Evolutionary conservation across 2,888 invertebrate genomes (phyloP).

Genomic region (Phortica okadai): DNA sequence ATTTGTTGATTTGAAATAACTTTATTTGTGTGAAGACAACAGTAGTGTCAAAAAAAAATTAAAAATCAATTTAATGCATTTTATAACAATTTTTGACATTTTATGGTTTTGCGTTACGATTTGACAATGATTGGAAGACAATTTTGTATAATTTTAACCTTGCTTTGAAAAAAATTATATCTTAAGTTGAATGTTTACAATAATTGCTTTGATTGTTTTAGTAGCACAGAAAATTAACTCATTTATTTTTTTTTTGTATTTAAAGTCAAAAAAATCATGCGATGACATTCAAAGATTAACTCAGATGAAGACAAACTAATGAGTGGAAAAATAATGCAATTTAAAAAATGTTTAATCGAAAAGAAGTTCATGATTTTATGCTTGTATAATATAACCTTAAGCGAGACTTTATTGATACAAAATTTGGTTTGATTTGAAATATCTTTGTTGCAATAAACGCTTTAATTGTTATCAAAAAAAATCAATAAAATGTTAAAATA

Average conservation of each 20-base stretch:
- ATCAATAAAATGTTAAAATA: no score
- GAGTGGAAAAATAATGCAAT: no score
- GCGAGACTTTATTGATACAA: no score
- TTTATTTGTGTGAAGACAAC: slow-evolving; percentile 8
- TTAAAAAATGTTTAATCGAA: no score
- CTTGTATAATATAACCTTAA: no score
- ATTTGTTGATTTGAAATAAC: slow-evolving; percentile 9
- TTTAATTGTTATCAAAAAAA: no score
- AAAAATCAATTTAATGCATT: slow-evolving; percentile 25
- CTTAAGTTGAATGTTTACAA: not conserved
- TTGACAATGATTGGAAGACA: not conserved
- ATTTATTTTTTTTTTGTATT: not conserved
- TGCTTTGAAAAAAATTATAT: not conserved
- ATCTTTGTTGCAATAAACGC: no score
- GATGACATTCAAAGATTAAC: not conserved
- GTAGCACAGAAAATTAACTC: not conserved
- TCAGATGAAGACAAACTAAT: not conserved
- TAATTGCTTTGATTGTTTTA: not conserved
- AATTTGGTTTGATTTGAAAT: no score
- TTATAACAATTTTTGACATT: slow-evolving; percentile 23
- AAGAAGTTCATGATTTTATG: no score
- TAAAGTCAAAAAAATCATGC: not conserved
- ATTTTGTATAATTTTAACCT: not conserved
- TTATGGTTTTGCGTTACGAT: not conserved
- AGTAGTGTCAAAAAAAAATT: slow-evolving; percentile 13